Evolutionary conservation across 2,888 invertebrate species (phyloP).

Genomic region (Ramazzottius varieornatus): DNA sequence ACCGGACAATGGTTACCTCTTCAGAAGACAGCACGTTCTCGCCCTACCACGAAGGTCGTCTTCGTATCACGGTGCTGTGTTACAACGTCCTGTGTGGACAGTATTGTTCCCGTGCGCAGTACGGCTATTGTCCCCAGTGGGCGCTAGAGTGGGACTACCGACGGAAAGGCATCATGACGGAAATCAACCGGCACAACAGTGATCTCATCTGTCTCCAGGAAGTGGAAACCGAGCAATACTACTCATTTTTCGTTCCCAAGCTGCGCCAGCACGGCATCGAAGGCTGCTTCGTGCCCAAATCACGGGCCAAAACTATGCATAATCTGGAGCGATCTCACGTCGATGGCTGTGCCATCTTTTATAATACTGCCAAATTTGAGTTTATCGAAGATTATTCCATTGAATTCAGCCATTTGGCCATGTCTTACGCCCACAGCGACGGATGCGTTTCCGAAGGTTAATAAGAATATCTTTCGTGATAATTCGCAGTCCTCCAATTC

Average conservation of each 20-base stretch:
- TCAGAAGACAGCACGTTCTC: not conserved
- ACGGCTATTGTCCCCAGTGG: conserved; percentile 97
- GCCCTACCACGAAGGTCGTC: not conserved
- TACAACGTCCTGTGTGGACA: conserved; percentile 98
- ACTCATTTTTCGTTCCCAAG: conserved; percentile 80
- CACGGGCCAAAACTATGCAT: conserved; percentile 88
- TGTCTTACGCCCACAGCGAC: conserved; percentile 50
- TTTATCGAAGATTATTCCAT: conserved; percentile 43
- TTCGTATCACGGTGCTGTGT: conserved; percentile 78
- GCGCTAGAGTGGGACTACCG: conserved; percentile 95
- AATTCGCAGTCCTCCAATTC: no score
- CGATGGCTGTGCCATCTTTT: conserved; percentile 97
- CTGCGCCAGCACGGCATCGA: conserved; percentile 56
- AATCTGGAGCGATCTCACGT: conserved; percentile 89
- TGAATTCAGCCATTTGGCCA: conserved; percentile 91
- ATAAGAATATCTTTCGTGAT: no score
- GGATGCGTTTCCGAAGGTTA: not conserved
- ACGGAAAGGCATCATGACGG: conserved; percentile 83
- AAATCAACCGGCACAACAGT: conserved; percentile 78
- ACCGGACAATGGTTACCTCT: not conserved
- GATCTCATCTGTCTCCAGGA: conserved; percentile 92
- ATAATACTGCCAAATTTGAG: conserved; percentile 28
- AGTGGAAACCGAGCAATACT: conserved; percentile 96
- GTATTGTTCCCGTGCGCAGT: conserved; percentile 92
- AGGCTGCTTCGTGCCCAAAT: conserved; percentile 92